phyloP scores from a whole-genome alignment of 2,113 vertebrate species.

The Psittacus erithacus region DNA sequence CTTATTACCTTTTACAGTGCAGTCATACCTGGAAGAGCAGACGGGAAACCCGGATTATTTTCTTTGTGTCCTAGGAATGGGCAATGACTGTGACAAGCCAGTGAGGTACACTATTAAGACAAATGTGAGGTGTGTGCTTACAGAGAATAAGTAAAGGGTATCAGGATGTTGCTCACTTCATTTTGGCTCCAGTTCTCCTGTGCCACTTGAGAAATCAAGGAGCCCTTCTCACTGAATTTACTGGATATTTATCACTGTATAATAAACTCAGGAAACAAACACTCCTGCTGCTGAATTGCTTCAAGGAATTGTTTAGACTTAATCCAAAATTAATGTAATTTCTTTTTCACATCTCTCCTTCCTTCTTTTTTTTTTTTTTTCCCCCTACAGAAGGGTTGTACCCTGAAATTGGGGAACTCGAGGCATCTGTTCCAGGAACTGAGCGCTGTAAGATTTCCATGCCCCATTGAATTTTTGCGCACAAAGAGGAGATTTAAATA shows the following conservation, averaged over 20 bases:
- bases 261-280: background rate
- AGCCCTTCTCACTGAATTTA: background rate
- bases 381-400: background rate
- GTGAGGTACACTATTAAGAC: background rate
- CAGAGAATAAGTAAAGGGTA: background rate
- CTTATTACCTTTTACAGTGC: background rate
- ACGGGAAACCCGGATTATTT: background rate
- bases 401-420: background rate
- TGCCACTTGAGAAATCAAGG: background rate
- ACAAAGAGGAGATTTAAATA: background rate
- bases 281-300: background rate
- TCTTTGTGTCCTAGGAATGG: background rate
- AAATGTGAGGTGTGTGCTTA: background rate
- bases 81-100: background rate
- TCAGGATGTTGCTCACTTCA: background rate
- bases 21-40: background rate
- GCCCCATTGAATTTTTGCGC: background rate
- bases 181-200: background rate
- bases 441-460: background rate
- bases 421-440: background rate
- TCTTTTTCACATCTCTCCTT: background rate
- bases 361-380: background rate
- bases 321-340: background rate
- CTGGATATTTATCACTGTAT: background rate
- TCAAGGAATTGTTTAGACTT: background rate